Evolutionary conservation across 1,140 invertebrate genomes (phyloP), one percentile per base, ranked within the genome.

Genomic region (Wiebesia pumilae): DNA sequence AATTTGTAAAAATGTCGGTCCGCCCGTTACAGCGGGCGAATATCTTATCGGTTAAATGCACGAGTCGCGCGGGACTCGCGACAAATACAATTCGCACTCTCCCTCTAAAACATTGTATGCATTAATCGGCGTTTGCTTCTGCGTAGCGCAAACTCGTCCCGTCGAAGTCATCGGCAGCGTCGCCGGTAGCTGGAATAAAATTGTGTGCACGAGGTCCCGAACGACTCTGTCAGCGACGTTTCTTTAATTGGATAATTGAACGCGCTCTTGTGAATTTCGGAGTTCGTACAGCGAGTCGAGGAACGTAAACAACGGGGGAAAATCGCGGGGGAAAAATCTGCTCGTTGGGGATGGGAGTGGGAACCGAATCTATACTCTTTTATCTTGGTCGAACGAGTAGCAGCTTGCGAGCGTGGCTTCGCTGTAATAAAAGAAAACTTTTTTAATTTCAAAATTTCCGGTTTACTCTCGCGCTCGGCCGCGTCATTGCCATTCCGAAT

Each of bases 371-470:
- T 69, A 77, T 78, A 69, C 30, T 54, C 71, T 38, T 86, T 82
- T 86, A 78, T 86, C 69, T 82, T 62, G 73, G 58, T 30, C 9
- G 75, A 78, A 67, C 75, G 79, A 78, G 75, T 67, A 86, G 81
- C 85, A 86, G 85, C 85, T 86, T 86, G 85, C 78, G 51, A 75
- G 51, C 65, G n/a, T 65, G 30, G n/a, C 30, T 51, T 30, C 51
- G 19, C 21, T 27, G 81, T 83, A 87, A 87, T 83, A 87, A 83
- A 87, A 83, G 75, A 77, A 87, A 87, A 87, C 85, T 87, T 87
- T 87, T 87, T 87, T 87, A 87, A 87, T 87, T 87, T 87, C 75
- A 24, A 75, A 83, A 27, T 77, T 38, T n/a, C 40, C 58, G 16
- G 14, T 43, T 0, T 0, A n/a, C 62, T 54, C 54, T n/a, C 51